A percentile compares a stretch with the other conserved stretches of the same genome.
phyloP scores from a whole-genome alignment of 2,888 invertebrate genomes.

The Apocheima hispidaria region DNA sequence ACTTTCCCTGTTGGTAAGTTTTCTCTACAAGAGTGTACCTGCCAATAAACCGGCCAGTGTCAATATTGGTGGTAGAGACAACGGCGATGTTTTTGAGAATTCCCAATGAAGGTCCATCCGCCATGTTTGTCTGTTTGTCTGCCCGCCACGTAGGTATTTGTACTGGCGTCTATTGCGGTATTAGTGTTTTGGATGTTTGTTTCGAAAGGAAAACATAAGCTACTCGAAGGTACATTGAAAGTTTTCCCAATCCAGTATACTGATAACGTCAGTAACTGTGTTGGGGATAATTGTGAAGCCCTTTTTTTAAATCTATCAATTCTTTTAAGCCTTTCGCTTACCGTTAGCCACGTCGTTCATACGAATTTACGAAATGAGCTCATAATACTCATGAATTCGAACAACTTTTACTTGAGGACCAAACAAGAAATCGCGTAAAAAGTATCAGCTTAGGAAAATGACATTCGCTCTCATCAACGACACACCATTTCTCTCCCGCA shows the following conservation, averaged over 20 bases:
- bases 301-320: too few relatives aligned
- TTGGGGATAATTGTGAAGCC: too few relatives aligned
- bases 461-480: too few relatives aligned
- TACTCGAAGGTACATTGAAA: not conserved
- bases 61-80: slow-evolving; percentile 80
- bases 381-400: too few relatives aligned
- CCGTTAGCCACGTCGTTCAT: too few relatives aligned
- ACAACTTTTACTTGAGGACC: too few relatives aligned
- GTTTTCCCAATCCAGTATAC: not conserved
- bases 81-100: slow-evolving; percentile 83
- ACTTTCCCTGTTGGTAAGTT: not conserved
- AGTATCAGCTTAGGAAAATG: too few relatives aligned
- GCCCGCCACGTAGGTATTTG: slow-evolving; percentile 37
- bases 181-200: slow-evolving; percentile 22
- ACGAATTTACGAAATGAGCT: too few relatives aligned
- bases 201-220: not conserved
- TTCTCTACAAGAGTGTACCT: slow-evolving; percentile 58
- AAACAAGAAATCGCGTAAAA: too few relatives aligned
- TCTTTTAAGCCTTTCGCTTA: too few relatives aligned
- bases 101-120: slow-evolving; percentile 77
- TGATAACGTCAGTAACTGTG: too few relatives aligned
- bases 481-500: too few relatives aligned
- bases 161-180: slow-evolving; percentile 20
- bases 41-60: slow-evolving; percentile 79
- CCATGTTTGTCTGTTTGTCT: slow-evolving; percentile 68